phyloP scores from a whole-genome alignment of 2,113 vertebrate species.

The Aythya baeri region DNA sequence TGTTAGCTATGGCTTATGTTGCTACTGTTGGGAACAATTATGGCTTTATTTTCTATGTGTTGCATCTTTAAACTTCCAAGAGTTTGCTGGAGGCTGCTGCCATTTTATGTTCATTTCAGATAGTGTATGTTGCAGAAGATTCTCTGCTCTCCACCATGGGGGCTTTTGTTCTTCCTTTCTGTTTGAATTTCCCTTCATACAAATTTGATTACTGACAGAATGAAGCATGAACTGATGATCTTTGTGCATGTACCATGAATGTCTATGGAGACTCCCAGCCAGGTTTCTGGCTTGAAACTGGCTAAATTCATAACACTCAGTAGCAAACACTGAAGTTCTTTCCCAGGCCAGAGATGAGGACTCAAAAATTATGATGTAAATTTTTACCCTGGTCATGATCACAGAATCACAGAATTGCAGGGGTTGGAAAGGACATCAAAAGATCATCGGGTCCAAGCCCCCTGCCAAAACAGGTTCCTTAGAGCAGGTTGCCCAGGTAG shows the following conservation, averaged over 20 bases:
- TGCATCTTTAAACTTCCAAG: neutral
- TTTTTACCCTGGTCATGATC: neutral
- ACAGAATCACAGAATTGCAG: no score
- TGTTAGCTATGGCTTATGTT: neutral
- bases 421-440: no score
- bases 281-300: neutral
- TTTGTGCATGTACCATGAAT: neutral
- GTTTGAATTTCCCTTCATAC: neutral
- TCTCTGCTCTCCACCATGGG: neutral
- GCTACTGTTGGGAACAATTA: neutral
- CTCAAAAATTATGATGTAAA: neutral
- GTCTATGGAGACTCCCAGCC: neutral
- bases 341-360: neutral
- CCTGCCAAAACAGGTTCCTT: no score
- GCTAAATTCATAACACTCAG: neutral
- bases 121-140: neutral
- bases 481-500: no score
- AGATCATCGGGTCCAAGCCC: no score
- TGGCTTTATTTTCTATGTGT: neutral
- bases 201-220: neutral
- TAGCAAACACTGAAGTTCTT: neutral
- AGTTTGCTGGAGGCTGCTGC: neutral
- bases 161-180: neutral
- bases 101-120: conserved; percentile 12
- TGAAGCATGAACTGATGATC: neutral